A percentile compares a stretch with the other conserved stretches of the same genome.
Evolutionary conservation across 2,113 vertebrate genomes (phyloP).

Genomic region (Atrichornis clamosus): DNA sequence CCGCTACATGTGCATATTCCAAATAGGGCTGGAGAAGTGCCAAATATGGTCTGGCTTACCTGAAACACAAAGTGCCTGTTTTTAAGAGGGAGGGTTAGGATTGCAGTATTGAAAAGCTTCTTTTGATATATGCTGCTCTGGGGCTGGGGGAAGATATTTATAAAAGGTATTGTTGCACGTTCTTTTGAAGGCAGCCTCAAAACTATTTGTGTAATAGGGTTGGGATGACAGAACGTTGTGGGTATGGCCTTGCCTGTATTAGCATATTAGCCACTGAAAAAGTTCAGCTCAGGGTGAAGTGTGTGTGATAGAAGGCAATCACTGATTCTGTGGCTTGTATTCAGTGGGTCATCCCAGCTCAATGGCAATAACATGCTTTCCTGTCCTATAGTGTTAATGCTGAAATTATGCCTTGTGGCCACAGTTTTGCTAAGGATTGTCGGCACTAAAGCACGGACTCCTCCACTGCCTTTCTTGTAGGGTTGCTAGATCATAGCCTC

Average conservation of each 20-base stretch:
- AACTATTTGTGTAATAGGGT: neutral
- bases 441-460: fast-evolving
- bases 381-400: neutral
- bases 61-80: neutral
- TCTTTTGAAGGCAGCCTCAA: neutral
- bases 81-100: neutral
- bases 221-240: neutral
- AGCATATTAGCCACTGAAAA: neutral
- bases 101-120: neutral
- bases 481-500: neutral
- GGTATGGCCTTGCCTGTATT: neutral
- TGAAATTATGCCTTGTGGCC: neutral
- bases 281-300: neutral
- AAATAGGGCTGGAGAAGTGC: neutral
- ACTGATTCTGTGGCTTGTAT: neutral
- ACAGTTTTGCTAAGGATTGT: neutral
- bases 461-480: neutral
- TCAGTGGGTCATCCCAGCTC: neutral
- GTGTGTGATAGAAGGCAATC: neutral
- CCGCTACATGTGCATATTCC: neutral
- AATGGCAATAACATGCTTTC: neutral
- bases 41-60: neutral
- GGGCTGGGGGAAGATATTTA: neutral
- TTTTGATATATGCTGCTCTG: neutral
- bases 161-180: neutral